A percentile compares a stretch with the other conserved stretches of the same genome.
These are phyloP conservation scores for Heliconius nattereri DNA, from an alignment of 1,140 invertebrate species.

Conservation along the genomic window DNA sequence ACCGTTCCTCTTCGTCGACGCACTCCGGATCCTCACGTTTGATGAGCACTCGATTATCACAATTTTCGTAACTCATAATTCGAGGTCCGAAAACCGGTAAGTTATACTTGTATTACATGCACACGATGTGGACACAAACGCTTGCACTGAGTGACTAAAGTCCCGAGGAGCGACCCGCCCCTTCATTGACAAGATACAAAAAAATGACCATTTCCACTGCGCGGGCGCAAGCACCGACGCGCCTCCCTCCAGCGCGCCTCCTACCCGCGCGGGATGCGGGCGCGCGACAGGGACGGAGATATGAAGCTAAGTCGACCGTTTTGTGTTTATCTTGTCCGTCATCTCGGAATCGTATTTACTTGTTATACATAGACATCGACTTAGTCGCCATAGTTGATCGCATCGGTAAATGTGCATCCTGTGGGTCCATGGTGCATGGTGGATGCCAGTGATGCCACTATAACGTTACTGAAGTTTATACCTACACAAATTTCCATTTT, in stretches of 20 bases:
- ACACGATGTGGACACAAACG: slow-evolving; percentile 53
- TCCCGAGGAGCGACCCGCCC: slow-evolving; percentile 60
- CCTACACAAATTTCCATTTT: neutral
- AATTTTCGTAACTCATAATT: slow-evolving; percentile 72
- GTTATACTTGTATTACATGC: slow-evolving; percentile 48
- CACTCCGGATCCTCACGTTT: slow-evolving; percentile 71
- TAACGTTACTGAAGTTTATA: neutral
- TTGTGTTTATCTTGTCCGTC: slow-evolving; percentile 75
- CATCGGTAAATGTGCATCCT: slow-evolving; percentile 53
- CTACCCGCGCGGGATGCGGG: slow-evolving; percentile 44
- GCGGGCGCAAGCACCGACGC: slow-evolving; percentile 42
- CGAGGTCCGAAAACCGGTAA: slow-evolving; percentile 36
- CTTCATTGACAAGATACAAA: slow-evolving; percentile 79
- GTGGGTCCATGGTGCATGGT: slow-evolving; percentile 13
- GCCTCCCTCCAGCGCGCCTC: slow-evolving; percentile 68
- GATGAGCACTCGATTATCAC: slow-evolving; percentile 65
- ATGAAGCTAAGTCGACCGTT: slow-evolving; percentile 51
- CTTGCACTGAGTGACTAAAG: slow-evolving; percentile 52
- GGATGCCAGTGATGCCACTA: neutral
- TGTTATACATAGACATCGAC: slow-evolving; percentile 54
- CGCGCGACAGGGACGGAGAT: slow-evolving; percentile 57
- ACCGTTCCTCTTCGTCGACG: slow-evolving; percentile 64
- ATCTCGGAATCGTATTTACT: slow-evolving; percentile 65
- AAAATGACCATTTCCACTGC: slow-evolving; percentile 70
- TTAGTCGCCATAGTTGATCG: slow-evolving; percentile 66